phyloP scores from a whole-genome alignment of 2,888 invertebrate species.

The Maniola hyperantus region DNA sequence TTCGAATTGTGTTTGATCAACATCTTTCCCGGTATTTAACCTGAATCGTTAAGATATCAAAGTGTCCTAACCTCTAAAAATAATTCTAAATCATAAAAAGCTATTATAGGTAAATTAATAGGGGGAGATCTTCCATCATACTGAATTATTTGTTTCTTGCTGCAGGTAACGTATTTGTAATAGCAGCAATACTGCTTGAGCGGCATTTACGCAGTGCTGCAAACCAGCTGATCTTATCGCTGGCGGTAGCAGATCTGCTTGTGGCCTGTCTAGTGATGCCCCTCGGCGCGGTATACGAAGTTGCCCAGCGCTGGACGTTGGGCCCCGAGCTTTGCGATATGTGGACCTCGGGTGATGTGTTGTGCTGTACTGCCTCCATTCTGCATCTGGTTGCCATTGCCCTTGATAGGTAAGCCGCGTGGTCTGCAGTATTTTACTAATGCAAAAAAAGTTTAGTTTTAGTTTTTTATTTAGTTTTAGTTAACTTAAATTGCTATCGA shows the following conservation, averaged over 20 bases:
- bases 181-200: conserved; percentile 94
- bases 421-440: neutral
- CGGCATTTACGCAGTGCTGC: conserved; percentile 93
- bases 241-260: conserved; percentile 95
- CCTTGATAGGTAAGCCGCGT: conserved; percentile 85
- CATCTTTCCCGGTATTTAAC: neutral
- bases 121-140: neutral
- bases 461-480: too few species aligned
- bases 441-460: too few species aligned
- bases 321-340: conserved; percentile 95
- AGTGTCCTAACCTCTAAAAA: neutral
- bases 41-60: neutral
- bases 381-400: conserved; percentile 92
- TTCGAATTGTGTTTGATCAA: neutral
- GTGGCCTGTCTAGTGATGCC: conserved; percentile 93
- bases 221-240: conserved; percentile 94
- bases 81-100: neutral
- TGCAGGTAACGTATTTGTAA: conserved; percentile 96
- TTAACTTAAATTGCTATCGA: neutral
- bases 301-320: conserved; percentile 91
- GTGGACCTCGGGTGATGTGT: conserved; percentile 96
- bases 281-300: conserved; percentile 89
- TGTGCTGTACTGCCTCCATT: conserved; percentile 94
- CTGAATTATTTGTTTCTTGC: conserved; percentile 38
- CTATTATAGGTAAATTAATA: neutral